Base-by-base conservation (phyloP, 2,113 vertebrate species). In the Suncus etruscus region DNA sequence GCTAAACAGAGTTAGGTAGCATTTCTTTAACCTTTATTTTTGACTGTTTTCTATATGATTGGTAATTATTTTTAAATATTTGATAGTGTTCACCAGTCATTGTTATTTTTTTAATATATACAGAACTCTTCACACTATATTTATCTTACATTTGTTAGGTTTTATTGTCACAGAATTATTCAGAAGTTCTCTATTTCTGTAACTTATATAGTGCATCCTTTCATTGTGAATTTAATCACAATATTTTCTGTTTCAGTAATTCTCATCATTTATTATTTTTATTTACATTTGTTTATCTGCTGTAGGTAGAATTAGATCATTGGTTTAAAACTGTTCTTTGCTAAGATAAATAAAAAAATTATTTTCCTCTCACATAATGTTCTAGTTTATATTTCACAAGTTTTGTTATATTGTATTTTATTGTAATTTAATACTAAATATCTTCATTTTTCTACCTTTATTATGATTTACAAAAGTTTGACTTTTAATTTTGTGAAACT, bases 401-500 rank as follows among this genome's bases (percentile, higher is more conserved):
- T 78, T 69, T 86, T 89, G 9, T 50, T 63, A 20, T 8, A 3
- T 54, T 85, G 5, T 63, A 45, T 81, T 86, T 54, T 69, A 86
- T 83, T 77, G 31, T 89, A 66, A 86, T 66, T 86, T 74, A 78
- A 25, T 76, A 22, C 14, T 74, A 31, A 83, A n/a, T 63, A 63
- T 69, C 94, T 65, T 32, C 29, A 54, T 6, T 94, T 94, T 82
- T 65, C 29, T 61, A 5, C 54, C 54, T 58, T 61, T 61, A 20
- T 54, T 14, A 61, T 61, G 15, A 61, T 79, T 79, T 91, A 86
- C 16, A 91, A 74, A 74, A 66, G 11, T 72, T 93, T 74, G 78
- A 78, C 68, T 77, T 86, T 87, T 91, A 91, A 92, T 78, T 81
- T 70, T 65, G 3, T 83, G 48, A 89, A 14, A 5, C 72, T 70